Evolutionary conservation across 92 coral and sea anemone species (phyloP).

Genomic region (Zoanthus gigantus): DNA sequence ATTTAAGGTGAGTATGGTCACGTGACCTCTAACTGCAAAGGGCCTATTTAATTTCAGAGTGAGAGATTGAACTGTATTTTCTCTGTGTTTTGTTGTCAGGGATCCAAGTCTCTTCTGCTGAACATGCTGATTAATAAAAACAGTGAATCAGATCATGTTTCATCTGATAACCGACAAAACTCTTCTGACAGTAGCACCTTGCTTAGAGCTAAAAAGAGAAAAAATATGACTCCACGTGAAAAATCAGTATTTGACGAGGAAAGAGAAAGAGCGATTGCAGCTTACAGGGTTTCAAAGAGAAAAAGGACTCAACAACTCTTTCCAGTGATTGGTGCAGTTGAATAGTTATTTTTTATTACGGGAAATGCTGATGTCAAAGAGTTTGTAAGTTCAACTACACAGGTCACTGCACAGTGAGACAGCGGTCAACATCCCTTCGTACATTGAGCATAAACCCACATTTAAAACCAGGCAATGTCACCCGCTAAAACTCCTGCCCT

Average conservation of each 20-base stretch:
- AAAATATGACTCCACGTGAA: conserved; percentile 85
- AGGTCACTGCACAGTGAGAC: no score
- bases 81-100: conserved; percentile 44
- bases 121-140: conserved; percentile 49
- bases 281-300: conserved; percentile 75
- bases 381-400: no score
- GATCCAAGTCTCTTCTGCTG: conserved; percentile 65
- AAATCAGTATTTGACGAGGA: conserved; percentile 75
- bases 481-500: no score
- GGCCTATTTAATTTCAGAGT: no score
- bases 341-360: no score
- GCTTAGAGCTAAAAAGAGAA: conserved; percentile 79
- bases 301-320: conserved; percentile 33
- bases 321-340: background rate
- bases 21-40: no score
- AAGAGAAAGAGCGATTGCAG: conserved; percentile 74
- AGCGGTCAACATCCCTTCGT: no score
- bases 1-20: no score
- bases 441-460: no score
- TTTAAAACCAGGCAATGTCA: no score
- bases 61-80: no score
- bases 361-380: no score
- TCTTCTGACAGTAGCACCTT: background rate
- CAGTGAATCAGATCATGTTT: background rate
- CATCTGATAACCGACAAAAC: conserved; percentile 32